Conservation (phyloP, 2,113 vertebrate genomes). For the Progne subis region DNA sequence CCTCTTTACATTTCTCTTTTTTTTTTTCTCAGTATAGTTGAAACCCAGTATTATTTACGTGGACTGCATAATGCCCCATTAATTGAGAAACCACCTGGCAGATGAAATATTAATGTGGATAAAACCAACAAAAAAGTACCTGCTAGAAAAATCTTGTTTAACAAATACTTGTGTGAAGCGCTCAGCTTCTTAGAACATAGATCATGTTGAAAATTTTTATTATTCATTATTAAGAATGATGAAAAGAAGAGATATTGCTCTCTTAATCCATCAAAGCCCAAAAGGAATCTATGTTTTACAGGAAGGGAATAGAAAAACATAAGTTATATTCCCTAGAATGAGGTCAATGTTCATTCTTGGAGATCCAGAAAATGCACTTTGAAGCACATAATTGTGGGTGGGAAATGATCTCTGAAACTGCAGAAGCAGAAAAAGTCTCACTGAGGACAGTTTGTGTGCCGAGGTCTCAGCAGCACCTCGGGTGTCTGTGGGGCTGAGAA, state of each 20-base stretch:
- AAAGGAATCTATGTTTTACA: neutral
- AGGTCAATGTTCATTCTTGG: neutral
- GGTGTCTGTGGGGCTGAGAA: neutral
- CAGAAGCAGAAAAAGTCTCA: neutral
- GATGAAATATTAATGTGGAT: neutral
- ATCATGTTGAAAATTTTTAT: neutral
- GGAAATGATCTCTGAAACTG: neutral
- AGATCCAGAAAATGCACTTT: neutral
- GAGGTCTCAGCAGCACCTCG: neutral
- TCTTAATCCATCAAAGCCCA: neutral
- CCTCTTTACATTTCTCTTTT: neutral
- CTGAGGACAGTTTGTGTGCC: fast-evolving
- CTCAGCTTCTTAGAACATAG: neutral
- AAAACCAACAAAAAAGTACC: neutral
- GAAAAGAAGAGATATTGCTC: neutral
- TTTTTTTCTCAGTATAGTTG: neutral
- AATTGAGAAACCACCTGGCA: neutral
- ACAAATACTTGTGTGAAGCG: neutral
- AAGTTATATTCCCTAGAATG: neutral
- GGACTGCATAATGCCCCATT: neutral
- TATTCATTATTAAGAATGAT: neutral
- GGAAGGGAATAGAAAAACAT: neutral
- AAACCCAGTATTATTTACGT: neutral
- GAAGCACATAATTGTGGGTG: neutral
- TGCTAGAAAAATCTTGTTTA: neutral